phyloP scores from a whole-genome alignment of 2,113 vertebrate genomes.

The Sclerurus mexicanus region DNA sequence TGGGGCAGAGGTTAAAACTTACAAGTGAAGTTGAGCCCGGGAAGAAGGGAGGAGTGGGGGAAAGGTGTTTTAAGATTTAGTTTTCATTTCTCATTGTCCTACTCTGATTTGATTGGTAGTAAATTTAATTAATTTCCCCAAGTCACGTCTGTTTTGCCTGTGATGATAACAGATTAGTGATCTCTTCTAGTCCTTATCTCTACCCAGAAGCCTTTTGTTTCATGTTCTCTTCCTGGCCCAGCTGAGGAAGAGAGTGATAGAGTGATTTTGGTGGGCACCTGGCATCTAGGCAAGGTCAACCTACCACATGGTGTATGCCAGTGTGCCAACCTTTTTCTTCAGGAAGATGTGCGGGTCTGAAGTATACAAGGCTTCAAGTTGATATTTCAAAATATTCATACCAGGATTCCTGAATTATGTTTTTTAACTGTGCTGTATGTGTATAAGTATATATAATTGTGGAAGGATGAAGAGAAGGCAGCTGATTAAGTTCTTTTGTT shows the following conservation, averaged over 20 bases:
- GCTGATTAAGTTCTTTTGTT: neutral
- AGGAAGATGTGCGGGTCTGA: neutral
- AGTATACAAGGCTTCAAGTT: neutral
- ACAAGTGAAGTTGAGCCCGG: neutral
- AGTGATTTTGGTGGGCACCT: accelerated
- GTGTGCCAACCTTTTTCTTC: neutral
- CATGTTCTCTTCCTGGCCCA: neutral
- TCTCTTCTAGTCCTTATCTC: neutral
- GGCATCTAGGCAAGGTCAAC: neutral
- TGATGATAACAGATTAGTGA: neutral
- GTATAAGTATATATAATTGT: neutral
- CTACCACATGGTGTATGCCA: neutral
- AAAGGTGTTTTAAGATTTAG: neutral
- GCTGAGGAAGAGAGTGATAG: neutral
- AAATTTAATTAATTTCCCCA: neutral
- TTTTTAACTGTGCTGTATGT: neutral
- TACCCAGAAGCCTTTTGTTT: neutral
- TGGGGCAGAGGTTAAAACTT: neutral
- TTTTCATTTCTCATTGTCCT: neutral
- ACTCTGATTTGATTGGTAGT: neutral
- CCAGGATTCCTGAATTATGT: neutral
- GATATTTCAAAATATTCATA: neutral
- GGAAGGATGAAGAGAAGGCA: neutral
- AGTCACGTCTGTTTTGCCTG: neutral
- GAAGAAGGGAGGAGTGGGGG: neutral